A percentile compares a stretch with the other conserved stretches of the same genome.
phyloP scores from a whole-genome alignment of 2,113 vertebrate species.

The Muntiacus muntjak region DNA sequence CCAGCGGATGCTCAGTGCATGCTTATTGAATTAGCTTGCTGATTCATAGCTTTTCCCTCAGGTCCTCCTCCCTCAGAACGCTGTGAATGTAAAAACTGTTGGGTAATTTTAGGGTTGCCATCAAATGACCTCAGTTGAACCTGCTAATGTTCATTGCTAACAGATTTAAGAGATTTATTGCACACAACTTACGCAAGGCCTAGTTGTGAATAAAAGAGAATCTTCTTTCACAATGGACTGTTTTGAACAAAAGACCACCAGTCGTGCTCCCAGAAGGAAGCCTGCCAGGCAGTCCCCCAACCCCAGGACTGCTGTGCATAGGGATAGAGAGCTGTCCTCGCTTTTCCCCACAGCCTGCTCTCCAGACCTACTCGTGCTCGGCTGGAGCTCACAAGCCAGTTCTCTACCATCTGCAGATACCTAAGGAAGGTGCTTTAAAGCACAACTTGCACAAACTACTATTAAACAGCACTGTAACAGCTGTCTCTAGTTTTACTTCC shows the following conservation, averaged over 20 bases:
- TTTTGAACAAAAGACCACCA: neutral
- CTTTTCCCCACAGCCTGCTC: neutral
- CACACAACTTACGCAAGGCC: neutral
- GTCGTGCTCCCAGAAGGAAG: neutral
- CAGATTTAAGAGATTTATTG: neutral
- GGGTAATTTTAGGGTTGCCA: slow-evolving; percentile 2
- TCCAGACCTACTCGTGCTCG: neutral
- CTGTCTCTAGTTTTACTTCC: neutral
- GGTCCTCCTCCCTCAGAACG: neutral
- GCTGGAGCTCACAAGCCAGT: neutral
- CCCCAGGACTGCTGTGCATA: neutral
- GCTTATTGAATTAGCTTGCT: neutral
- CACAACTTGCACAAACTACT: neutral
- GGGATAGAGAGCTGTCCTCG: neutral
- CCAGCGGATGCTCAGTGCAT: neutral
- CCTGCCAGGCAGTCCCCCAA: neutral
- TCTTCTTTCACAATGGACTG: neutral
- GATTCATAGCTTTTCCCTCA: neutral
- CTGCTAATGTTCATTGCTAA: neutral
- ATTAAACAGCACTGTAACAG: neutral
- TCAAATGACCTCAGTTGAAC: slow-evolving; percentile 10
- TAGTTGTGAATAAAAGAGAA: slow-evolving; percentile 22
- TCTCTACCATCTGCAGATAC: neutral
- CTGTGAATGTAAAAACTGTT: neutral
- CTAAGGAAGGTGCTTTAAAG: neutral